Percentiles rank a stretch among this genome's conserved stretches.
Conservation (phyloP, 2,888 invertebrate genomes). For the Abrostola triplasia region DNA sequence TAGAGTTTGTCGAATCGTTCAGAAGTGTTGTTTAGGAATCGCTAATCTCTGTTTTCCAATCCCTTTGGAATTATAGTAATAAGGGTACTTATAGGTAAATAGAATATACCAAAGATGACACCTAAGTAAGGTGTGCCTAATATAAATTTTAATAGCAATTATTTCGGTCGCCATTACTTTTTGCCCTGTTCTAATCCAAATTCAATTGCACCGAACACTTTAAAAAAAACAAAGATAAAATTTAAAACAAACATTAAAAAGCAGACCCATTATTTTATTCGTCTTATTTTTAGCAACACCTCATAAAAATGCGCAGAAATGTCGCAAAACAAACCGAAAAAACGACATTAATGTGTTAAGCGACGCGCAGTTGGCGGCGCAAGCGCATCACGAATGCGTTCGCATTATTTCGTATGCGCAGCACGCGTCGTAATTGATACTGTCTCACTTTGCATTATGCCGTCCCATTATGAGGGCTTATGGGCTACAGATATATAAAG, state of each 20-base stretch:
- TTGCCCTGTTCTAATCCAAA: neutral
- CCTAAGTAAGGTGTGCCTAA: no score
- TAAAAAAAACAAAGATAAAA: conserved; percentile 17
- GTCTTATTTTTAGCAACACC: conserved; percentile 36
- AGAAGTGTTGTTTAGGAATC: no score
- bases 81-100: no score
- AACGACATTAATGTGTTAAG: conserved; percentile 8
- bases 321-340: conserved; percentile 33
- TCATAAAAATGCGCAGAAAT: conserved; percentile 46
- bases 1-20: no score
- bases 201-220: conserved; percentile 11
- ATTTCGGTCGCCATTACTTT: no score
- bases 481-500: conserved; percentile 27
- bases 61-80: no score
- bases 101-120: no score
- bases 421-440: conserved; percentile 53
- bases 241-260: conserved; percentile 19
- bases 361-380: conserved; percentile 19
- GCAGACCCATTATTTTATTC: neutral
- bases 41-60: no score
- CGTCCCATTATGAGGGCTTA: conserved; percentile 32
- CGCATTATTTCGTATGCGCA: conserved; percentile 54
- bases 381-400: conserved; percentile 34
- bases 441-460: conserved; percentile 37
- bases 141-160: no score